Base-by-base conservation (phyloP, 2,113 vertebrate genomes). In the Tretioscincus oriximinensis region DNA sequence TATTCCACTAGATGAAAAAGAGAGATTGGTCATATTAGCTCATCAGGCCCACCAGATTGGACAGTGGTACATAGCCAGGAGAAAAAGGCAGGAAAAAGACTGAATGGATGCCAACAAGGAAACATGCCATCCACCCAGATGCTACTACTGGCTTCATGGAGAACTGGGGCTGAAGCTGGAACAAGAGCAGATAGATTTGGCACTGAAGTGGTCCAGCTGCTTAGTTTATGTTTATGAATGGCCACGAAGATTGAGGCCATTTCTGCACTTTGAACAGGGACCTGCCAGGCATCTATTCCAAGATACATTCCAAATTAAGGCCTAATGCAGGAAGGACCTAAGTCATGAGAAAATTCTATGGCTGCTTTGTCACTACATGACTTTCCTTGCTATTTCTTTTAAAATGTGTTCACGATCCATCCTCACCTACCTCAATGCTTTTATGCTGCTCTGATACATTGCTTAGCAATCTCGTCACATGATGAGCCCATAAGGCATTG, bases 171-270 rank as follows among this genome's bases (percentile, higher is more conserved):
- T 58, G 54, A 2, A 58, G 14, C 18, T 58, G 26, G 83, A 86
- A 72, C 2, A 85, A 49, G 41, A 78, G 0, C 88, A 86, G 88
- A 87, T 85, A 1, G 85, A 85, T 89, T 76, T 93, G 90, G 90
- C 90, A 85, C 83, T 88, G 81, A 63, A 35, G 60, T 79, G 47
- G 61, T 61, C 71, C 91, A 92, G 91, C 92, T 93, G 91, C 87
- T 87, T 89, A 47, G 81, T 76, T 85, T 76, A 81, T 49, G 73
- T 51, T 70, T 73, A 7, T 65, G 73, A 81, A 74, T 0, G 29
- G 65, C 76, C 54, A 45, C 0, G 0, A 54, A 35, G 84, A 68
- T 60, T 41, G 35, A 41, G 35, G 35, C 35, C 35, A n/a, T 41
- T 41, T 41, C 35, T 41, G 35, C 35, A 41, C 35, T 41, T 41